These are phyloP conservation scores for Tragelaphus buxtoni DNA, from an alignment of 2,113 vertebrate genomes.

Conservation along the genomic window DNA sequence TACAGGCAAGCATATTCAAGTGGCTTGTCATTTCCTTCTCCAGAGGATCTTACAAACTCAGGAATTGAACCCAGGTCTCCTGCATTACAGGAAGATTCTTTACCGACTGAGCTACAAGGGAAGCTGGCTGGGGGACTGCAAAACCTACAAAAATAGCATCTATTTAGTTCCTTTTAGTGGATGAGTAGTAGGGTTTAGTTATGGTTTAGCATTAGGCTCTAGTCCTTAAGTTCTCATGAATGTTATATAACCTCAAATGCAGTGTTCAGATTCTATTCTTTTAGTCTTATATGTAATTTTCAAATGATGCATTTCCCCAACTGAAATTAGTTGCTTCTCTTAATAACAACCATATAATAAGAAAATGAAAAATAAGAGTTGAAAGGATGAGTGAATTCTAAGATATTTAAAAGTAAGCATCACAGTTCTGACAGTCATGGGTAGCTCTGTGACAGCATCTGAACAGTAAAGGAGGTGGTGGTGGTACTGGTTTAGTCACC, in stretches of 20 bases:
- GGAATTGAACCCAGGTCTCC: neutral
- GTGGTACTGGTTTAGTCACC: neutral
- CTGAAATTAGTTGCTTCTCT: neutral
- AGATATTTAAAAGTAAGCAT: neutral
- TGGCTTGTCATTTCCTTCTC: neutral
- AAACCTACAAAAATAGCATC: neutral
- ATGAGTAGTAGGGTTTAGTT: neutral
- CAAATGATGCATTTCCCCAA: neutral
- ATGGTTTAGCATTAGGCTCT: neutral
- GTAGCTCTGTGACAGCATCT: neutral
- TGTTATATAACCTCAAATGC: neutral
- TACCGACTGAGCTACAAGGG: neutral
- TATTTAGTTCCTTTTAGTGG: neutral
- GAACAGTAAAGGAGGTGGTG: neutral
- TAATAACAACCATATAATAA: neutral
- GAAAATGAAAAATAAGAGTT: neutral
- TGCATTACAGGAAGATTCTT: neutral
- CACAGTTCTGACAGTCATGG: neutral
- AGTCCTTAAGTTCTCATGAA: neutral
- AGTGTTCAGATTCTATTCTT: neutral
- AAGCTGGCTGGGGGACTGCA: accelerated
- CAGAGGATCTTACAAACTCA: neutral
- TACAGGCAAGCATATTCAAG: neutral
- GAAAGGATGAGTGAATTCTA: neutral
- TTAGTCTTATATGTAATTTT: neutral